Conservation (phyloP, 2,797 vertebrate species). For the Distichodus sexfasciatus region DNA sequence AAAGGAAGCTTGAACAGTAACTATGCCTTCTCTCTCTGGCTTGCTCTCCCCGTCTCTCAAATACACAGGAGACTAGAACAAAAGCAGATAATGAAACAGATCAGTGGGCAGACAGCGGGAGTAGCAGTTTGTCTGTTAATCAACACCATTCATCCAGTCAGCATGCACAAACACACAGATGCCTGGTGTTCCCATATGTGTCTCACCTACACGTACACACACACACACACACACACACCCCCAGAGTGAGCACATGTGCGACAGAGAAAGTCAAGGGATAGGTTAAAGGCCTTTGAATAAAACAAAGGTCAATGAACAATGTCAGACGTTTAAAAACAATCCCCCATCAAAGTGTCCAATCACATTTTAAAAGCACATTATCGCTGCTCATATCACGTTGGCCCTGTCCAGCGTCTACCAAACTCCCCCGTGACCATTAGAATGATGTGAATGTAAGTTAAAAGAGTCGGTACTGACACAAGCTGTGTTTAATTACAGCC, state of each 20-base stretch:
- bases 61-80: conserved; percentile 28
- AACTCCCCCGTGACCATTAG: not conserved
- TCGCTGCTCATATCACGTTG: too few species aligned
- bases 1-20: conserved; percentile 1
- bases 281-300: too few species aligned
- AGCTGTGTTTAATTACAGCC: conserved; percentile 55
- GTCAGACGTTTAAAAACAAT: too few species aligned
- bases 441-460: not conserved
- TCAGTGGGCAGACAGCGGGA: conserved; percentile 2
- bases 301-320: too few species aligned
- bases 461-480: conserved; percentile 32
- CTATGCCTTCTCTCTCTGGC: not conserved
- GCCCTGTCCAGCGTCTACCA: not conserved
- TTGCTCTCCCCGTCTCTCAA: not conserved
- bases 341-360: too few species aligned
- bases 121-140: conserved; percentile 2
- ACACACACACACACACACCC: too few species aligned
- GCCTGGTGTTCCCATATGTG: not conserved
- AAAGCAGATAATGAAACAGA: conserved; percentile 16
- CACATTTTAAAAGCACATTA: too few species aligned
- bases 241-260: too few species aligned
- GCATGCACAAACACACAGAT: not conserved
- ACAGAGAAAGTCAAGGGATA: too few species aligned
- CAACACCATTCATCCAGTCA: conserved; percentile 7
- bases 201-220: not conserved